A percentile compares a stretch with the other conserved stretches of the same genome.
Evolutionary conservation across 2,888 invertebrate genomes (phyloP).

Genomic region (Eudasyphora cyanicolor): DNA sequence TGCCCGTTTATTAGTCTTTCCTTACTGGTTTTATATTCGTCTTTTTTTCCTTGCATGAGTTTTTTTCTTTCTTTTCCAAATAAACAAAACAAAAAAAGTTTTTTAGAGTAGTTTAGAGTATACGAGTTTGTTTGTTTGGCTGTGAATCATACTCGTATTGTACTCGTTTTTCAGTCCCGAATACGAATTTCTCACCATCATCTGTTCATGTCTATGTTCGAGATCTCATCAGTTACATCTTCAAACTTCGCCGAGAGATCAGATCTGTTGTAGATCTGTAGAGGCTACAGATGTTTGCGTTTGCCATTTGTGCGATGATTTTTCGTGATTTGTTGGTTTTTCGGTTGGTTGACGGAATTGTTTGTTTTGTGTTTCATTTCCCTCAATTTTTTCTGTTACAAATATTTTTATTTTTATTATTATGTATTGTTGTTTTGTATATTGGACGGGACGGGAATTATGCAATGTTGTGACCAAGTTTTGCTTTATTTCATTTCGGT

Average conservation of each 20-base stretch:
- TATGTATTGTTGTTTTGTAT: neutral
- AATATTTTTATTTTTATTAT: conserved; percentile 6
- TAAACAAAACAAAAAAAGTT: neutral
- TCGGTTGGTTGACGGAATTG: neutral
- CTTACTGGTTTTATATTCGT: neutral
- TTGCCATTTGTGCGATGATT: neutral
- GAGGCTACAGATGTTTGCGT: neutral
- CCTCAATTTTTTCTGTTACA: neutral
- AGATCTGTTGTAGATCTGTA: too few species aligned
- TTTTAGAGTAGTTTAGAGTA: neutral
- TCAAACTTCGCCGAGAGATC: too few species aligned
- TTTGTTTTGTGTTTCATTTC: neutral
- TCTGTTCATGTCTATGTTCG: neutral
- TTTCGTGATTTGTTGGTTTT: neutral
- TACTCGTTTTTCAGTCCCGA: conserved; percentile 29
- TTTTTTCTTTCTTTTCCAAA: neutral
- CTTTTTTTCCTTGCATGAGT: neutral
- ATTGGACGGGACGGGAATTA: too few species aligned
- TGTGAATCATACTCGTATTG: conserved; percentile 59
- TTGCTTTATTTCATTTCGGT: neutral
- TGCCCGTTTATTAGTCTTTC: conserved; percentile 18
- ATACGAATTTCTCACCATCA: neutral
- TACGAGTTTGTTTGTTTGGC: conserved; percentile 18
- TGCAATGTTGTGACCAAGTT: conserved; percentile 26
- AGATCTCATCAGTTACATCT: neutral